Evolutionary conservation across 2,888 invertebrate genomes (phyloP).

Genomic region (Euzetes globulus): DNA sequence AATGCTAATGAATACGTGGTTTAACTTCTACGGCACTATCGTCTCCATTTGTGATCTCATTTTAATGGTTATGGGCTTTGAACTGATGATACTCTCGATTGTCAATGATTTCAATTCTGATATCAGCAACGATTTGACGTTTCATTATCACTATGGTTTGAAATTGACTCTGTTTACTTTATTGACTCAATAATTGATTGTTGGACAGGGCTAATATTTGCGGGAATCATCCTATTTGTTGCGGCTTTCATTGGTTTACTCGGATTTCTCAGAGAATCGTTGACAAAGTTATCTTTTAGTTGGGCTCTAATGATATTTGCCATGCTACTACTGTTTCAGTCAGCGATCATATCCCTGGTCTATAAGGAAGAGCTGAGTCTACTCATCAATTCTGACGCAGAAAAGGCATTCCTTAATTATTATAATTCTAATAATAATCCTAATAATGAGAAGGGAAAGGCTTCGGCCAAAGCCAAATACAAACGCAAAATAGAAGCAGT

Average conservation of each 20-base stretch:
- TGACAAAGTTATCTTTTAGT: neutral
- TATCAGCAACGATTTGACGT: neutral
- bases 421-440: neutral
- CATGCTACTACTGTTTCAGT: neutral
- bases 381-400: neutral
- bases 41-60: neutral
- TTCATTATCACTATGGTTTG: neutral
- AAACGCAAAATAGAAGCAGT: neutral
- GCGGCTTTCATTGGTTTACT: neutral
- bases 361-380: neutral
- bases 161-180: neutral
- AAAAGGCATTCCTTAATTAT: neutral
- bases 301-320: neutral
- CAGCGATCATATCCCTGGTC: neutral
- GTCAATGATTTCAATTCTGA: neutral
- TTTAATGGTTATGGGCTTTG: neutral
- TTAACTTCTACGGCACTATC: neutral
- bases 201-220: neutral
- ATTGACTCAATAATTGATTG: neutral
- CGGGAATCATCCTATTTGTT: neutral
- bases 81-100: neutral
- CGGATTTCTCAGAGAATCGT: neutral
- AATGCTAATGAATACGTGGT: neutral
- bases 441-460: too few relatives aligned
- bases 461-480: too few relatives aligned